Evolutionary conservation across 1,140 invertebrate genomes (phyloP), one percentile per base, ranked within the genome.

Genomic region (Venustaconcha ellipsiformis): DNA sequence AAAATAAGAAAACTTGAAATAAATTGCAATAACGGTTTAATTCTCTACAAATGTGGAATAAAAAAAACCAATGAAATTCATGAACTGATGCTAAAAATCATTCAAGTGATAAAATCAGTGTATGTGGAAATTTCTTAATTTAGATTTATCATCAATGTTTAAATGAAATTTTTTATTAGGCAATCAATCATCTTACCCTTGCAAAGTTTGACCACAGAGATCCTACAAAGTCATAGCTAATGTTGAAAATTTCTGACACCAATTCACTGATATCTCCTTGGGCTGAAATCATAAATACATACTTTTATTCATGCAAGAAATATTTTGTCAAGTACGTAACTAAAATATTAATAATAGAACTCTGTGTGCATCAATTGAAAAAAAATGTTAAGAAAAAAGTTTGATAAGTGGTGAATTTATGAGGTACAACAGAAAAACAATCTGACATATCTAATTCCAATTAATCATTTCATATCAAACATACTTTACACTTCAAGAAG

Each of bases 171-270:
- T 14, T 20, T 55, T n/a, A 18, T 58, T 23, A 18, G 30, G 30
- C 56, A 70, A 48, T 48, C 37, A 48, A 8, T 48, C 37, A 48
- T 83, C 83, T 87, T 89, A 95, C 94, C 91, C 95, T 95, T 57
- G 94, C 94, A 67, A 96, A 81, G 56, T 93, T 94, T 18, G 95
- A 96, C 70, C 96, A 91, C 6, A 94, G 90, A 59, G 93, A 93
- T 26, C 95, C 95, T 90, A 94, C 95, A 87, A 96, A 97, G 87
- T 96, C 95, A 74, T 96, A 94, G 83, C 96, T 94, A 67, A 97
- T 95, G 80, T 94, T 93, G 89, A 96, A 97, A 81, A 97, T 92
- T 78, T 96, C 94, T 2, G 94, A 93, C 14, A 97, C 91, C 59
- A 96, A 90, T 78, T 94, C 92, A 74, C 94, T 95, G 63, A 97